Conservation (phyloP, 2,888 invertebrate species). For the Ophion costatus region DNA sequence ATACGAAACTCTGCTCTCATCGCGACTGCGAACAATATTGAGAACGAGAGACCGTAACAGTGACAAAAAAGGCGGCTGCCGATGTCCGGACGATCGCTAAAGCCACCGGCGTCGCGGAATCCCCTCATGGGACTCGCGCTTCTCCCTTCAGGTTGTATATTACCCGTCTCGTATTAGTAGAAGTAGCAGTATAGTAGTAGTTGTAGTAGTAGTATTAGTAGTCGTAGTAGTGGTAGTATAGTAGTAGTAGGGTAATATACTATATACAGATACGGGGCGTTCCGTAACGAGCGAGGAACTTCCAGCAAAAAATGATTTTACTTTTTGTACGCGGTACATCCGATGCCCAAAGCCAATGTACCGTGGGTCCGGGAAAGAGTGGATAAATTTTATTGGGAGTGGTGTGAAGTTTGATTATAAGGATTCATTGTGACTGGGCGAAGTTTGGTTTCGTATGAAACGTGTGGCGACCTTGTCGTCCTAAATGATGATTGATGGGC, state of each 20-base stretch:
- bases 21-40: constrained; percentile 64
- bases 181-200: neutral
- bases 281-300: constrained; percentile 13
- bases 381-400: neutral
- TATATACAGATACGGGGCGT: constrained; percentile 25
- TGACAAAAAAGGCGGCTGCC: constrained; percentile 68
- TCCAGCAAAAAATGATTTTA: neutral
- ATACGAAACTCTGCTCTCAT: constrained; percentile 54
- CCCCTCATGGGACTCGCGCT: constrained; percentile 68
- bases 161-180: constrained; percentile 34
- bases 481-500: too few relatives aligned
- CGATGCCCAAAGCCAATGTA: neutral
- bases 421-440: neutral
- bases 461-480: too few relatives aligned
- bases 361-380: neutral
- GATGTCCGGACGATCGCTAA: constrained; percentile 67
- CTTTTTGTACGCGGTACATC: neutral
- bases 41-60: constrained; percentile 61
- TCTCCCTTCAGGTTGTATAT: constrained; percentile 52
- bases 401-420: neutral
- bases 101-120: constrained; percentile 71
- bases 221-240: neutral
- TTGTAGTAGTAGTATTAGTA: constrained; percentile 18
- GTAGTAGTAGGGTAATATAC: constrained; percentile 1
- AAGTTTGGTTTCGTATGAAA: neutral